Conservation (phyloP, 92 coral and sea anemone species). For the Anthopleura xanthogrammica region DNA sequence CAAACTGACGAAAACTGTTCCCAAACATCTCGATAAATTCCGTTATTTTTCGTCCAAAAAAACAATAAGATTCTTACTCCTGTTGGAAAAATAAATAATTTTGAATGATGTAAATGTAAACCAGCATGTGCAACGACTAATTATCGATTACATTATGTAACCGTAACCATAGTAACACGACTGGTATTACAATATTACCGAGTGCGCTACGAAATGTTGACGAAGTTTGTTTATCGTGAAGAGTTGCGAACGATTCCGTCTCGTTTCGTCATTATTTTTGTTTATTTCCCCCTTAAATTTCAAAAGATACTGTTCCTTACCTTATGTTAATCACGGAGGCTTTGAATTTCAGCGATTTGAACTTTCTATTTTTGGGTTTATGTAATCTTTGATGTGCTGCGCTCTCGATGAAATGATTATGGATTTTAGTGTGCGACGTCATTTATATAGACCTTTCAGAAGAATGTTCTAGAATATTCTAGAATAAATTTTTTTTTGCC, state of each 20-base stretch:
- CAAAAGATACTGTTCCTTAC: background rate
- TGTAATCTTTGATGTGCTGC: too few species aligned
- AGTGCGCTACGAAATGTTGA: background rate
- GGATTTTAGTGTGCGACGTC: background rate
- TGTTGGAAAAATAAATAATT: background rate
- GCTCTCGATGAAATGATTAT: background rate
- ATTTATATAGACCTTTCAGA: background rate
- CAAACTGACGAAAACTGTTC: constrained; percentile 58
- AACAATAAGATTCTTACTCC: background rate
- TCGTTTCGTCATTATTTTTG: background rate
- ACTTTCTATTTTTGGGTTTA: background rate
- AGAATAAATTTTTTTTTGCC: background rate
- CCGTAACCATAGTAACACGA: background rate
- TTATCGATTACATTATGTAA: background rate
- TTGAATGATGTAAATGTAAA: constrained; percentile 2
- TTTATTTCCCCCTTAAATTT: background rate
- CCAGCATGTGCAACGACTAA: background rate
- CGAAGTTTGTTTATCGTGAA: background rate
- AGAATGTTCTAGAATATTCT: background rate
- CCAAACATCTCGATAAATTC: constrained; percentile 1
- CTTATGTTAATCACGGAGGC: background rate
- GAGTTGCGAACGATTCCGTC: background rate
- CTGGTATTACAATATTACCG: background rate
- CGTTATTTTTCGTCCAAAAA: background rate
- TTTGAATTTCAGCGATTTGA: background rate